Evolutionary conservation across 2,797 vertebrate species (phyloP), one percentile per base, ranked within the genome.

Genomic region (Poeciliopsis gracilis): DNA sequence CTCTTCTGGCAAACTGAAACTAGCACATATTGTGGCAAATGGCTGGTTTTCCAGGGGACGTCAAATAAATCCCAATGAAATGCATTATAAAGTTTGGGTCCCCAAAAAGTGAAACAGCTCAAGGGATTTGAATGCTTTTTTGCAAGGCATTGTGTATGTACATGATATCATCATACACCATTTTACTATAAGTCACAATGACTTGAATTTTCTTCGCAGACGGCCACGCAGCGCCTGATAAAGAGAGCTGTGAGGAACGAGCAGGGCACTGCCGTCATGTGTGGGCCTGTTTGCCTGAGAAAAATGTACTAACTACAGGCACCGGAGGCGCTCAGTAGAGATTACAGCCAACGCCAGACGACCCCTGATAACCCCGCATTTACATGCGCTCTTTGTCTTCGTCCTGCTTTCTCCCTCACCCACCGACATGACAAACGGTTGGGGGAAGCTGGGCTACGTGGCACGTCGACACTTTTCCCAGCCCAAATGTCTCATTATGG

Each of bases 311-410:
- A 79, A 86, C 73, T 84, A 77, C 86, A 87, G 89, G 85, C 84
- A 61, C 43, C 0, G 3, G 66, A 82, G 66, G 23, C 73, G 36
- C 71, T 43, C 28, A 1, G 41, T 76, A 8, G 3, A 85, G 82
- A 86, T 77, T 83, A 73, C 81, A 84, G 79, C 73, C 72, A 74
- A 77, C 10, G 38, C 77, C 63, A 88, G 82, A 88, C 83, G 73
- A 86, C 70, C 75, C 61, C 38, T 88, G 88, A 94, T 86, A 88
- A 89, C 86, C 80, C 70, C 63, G 73, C 63, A 72, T 84, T 90
- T 83, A 70, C 71, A 75, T 76, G 45, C 78, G 38, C 82, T 86
- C 82, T 81, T 38, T 51, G 30, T 61, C 51, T 57, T 77, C 47
- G 5, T 41, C 55, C 49, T 69, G 49, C 74, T 46, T 57, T 49